Conservation (phyloP, 2,113 vertebrate species). For the Bufo bufo region DNA sequence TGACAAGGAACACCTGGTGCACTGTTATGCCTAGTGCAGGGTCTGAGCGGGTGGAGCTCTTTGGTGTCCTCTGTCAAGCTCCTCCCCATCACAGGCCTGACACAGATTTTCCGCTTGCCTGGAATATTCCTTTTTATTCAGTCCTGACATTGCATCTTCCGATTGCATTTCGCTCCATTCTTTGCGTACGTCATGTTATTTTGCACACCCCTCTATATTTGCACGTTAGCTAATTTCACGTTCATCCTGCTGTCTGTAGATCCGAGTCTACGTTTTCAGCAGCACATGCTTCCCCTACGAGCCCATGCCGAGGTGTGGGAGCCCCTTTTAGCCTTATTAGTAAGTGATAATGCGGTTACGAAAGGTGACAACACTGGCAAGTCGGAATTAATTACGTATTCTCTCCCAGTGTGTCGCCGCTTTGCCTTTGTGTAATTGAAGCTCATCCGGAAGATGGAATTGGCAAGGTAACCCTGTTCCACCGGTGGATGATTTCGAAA, state of each 20-base stretch:
- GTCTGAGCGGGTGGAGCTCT: background rate
- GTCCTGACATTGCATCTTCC: background rate
- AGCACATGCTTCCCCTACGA: slow-evolving; percentile 17
- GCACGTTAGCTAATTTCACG: background rate
- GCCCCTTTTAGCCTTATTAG: slow-evolving; percentile 44
- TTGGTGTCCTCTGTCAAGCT: background rate
- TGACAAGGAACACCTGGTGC: too few species aligned
- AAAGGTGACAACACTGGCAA: slow-evolving; percentile 41
- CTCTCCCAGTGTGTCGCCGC: slow-evolving; percentile 5
- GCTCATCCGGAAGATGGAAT: slow-evolving; percentile 16
- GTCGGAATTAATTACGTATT: slow-evolving; percentile 42
- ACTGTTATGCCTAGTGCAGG: background rate
- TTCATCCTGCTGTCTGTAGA: background rate
- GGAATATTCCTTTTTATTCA: background rate
- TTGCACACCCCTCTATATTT: background rate
- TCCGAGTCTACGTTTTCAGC: background rate
- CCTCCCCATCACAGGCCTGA: background rate
- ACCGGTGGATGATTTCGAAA: slow-evolving; percentile 6
- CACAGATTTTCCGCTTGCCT: background rate
- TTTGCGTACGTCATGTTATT: background rate
- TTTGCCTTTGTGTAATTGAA: slow-evolving; percentile 35
- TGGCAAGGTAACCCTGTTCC: background rate
- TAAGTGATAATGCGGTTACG: slow-evolving; percentile 42
- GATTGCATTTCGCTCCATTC: too few species aligned
- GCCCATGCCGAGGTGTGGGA: slow-evolving; percentile 23